phyloP scores from a whole-genome alignment of 2,888 invertebrate species.

The Amblyteles armatorius region DNA sequence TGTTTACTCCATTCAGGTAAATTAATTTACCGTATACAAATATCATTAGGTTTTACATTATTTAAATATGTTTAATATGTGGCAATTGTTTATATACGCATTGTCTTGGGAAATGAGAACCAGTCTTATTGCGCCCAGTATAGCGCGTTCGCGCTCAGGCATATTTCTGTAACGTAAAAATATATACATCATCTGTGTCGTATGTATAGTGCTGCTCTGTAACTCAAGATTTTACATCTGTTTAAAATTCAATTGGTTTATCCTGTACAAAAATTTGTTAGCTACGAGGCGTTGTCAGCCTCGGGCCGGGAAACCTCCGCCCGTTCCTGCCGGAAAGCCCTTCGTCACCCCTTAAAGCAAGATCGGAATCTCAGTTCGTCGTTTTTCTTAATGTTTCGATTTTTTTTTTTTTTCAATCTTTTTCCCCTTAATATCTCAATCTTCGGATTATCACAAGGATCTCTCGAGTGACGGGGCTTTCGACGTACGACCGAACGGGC shows the following conservation, averaged over 20 bases:
- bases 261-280: slow-evolving; percentile 84
- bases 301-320: slow-evolving; percentile 60
- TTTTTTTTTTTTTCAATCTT: not conserved
- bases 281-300: slow-evolving; percentile 78
- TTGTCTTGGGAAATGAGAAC: slow-evolving; percentile 85
- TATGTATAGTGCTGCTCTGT: slow-evolving; percentile 85
- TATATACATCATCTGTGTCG: slow-evolving; percentile 85
- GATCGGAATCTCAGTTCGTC: slow-evolving; percentile 62
- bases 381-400: not conserved
- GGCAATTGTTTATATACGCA: slow-evolving; percentile 81
- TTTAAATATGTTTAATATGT: slow-evolving; percentile 68
- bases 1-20: slow-evolving; percentile 69
- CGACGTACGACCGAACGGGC: slow-evolving; percentile 64
- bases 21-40: slow-evolving; percentile 83
- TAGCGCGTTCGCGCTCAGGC: slow-evolving; percentile 78
- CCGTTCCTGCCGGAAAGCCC: slow-evolving; percentile 62
- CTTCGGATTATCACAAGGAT: slow-evolving; percentile 60
- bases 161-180: slow-evolving; percentile 85
- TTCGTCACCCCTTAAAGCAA: slow-evolving; percentile 41
- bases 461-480: slow-evolving; percentile 67
- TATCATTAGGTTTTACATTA: slow-evolving; percentile 79
- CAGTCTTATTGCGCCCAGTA: slow-evolving; percentile 84
- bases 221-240: slow-evolving; percentile 85
- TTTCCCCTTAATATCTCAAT: slow-evolving; percentile 56
- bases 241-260: slow-evolving; percentile 70